Conservation (phyloP, 2,113 vertebrate species). For the Grantiella picta region DNA sequence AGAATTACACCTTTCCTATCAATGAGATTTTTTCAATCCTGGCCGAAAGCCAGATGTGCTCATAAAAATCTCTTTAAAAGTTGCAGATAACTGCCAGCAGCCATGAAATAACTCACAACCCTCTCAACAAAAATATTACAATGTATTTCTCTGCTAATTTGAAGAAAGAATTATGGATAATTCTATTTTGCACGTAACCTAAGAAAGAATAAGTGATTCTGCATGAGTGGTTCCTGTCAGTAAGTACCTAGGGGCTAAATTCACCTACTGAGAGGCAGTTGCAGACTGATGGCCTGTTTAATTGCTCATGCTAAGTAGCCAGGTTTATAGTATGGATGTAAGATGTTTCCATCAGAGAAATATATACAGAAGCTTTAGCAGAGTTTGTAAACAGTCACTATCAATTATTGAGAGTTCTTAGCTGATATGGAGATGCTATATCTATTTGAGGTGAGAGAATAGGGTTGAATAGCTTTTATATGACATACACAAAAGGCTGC, state of each 20-base stretch:
- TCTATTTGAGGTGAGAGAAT: background rate
- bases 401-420: constrained; percentile 23
- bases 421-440: background rate
- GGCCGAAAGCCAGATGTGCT: background rate
- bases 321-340: background rate
- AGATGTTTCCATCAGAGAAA: background rate
- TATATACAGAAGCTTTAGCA: background rate
- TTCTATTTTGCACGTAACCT: background rate
- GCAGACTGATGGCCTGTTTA: background rate
- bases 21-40: background rate
- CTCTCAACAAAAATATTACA: background rate
- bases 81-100: background rate
- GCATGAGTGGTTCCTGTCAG: background rate
- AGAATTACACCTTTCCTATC: background rate
- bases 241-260: background rate
- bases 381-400: background rate
- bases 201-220: background rate
- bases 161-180: background rate
- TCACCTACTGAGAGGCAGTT: background rate
- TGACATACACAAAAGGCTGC: fast-evolving
- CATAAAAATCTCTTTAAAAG: background rate
- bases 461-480: background rate
- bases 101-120: background rate
- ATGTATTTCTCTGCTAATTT: background rate
- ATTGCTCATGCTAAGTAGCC: background rate